Conservation (phyloP, 2,797 vertebrate genomes). For the Peromyscus aztecus region DNA sequence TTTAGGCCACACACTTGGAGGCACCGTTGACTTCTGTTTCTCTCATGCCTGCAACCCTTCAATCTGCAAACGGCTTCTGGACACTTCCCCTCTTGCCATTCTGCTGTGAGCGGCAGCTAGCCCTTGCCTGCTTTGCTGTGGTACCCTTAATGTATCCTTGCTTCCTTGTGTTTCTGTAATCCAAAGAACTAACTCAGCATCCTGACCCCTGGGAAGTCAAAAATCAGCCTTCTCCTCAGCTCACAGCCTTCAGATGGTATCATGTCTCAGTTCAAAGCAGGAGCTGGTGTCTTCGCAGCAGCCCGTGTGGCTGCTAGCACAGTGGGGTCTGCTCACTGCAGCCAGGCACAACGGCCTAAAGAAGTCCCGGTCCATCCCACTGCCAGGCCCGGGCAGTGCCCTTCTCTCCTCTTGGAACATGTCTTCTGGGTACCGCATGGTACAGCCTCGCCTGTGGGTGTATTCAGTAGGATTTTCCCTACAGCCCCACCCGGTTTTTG, state of each 20-base stretch:
- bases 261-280: not conserved
- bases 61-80: not conserved
- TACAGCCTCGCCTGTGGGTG: not conserved
- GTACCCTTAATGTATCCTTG: not conserved
- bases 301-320: too few species aligned
- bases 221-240: not conserved
- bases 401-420: not conserved
- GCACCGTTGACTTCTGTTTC: not conserved
- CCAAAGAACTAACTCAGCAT: not conserved
- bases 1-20: not conserved
- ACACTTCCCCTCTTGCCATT: not conserved
- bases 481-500: not conserved
- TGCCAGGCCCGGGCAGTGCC: not conserved
- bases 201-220: not conserved
- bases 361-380: not conserved
- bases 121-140: not conserved
- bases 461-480: not conserved
- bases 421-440: not conserved
- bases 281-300: not conserved
- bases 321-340: not conserved
- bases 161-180: not conserved
- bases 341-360: not conserved
- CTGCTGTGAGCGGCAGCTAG: not conserved
- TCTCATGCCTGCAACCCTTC: not conserved
- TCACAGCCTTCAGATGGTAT: rapidly evolving